phyloP scores from a whole-genome alignment of 2,888 invertebrate species.

The Campaea margaritaria region DNA sequence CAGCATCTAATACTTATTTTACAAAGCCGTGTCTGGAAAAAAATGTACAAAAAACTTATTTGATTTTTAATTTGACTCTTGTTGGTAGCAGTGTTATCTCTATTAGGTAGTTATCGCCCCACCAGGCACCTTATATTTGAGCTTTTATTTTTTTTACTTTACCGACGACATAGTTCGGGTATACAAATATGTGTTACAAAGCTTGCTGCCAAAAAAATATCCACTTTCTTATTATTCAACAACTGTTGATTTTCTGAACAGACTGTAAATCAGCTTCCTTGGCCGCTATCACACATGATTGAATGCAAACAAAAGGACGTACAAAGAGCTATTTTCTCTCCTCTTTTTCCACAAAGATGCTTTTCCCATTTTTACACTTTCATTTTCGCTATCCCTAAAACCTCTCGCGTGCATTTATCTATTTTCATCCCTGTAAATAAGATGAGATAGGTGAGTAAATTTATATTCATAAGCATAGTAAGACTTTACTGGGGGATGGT shows the following conservation, averaged over 20 bases:
- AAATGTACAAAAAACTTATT: too few species aligned
- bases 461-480: constrained; percentile 78
- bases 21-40: too few species aligned
- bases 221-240: not conserved
- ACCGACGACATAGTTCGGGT: too few species aligned
- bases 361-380: constrained; percentile 27
- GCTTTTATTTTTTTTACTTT: too few species aligned
- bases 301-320: constrained; percentile 9
- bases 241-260: constrained; percentile 2
- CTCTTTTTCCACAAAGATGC: constrained; percentile 5
- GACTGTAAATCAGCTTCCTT: constrained; percentile 1
- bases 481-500: constrained; percentile 64
- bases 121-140: too few species aligned
- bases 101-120: too few species aligned
- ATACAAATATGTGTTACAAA: too few species aligned
- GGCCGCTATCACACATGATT: constrained; percentile 5
- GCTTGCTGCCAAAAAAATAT: not conserved
- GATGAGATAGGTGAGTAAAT: constrained; percentile 66
- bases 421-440: constrained; percentile 52
- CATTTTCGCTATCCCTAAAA: constrained; percentile 31
- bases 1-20: too few species aligned
- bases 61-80: too few species aligned
- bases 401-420: constrained; percentile 37
- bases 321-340: constrained; percentile 11
- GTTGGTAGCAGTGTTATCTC: too few species aligned